Evolutionary conservation across 2,888 invertebrate species (phyloP).

Genomic region (Strigamia transsilvanica): DNA sequence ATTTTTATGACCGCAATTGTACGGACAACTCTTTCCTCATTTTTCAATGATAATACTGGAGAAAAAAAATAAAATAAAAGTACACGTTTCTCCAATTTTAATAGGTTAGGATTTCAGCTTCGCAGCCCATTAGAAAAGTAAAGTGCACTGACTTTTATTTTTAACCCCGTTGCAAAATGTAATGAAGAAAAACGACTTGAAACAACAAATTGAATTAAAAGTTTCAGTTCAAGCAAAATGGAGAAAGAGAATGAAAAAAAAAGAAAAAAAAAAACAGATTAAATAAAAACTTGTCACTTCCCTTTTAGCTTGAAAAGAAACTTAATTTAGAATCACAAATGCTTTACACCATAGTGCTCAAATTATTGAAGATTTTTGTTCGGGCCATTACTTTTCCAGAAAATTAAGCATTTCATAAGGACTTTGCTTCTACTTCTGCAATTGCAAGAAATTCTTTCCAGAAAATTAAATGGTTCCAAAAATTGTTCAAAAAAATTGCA

Average conservation of each 20-base stretch:
- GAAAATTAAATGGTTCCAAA: too few relatives aligned
- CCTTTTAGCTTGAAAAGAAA: background rate
- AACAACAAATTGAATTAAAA: slow-evolving; percentile 2
- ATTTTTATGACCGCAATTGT: too few relatives aligned
- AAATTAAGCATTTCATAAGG: too few relatives aligned
- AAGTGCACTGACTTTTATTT: background rate
- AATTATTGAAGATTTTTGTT: too few relatives aligned
- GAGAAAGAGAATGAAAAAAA: background rate
- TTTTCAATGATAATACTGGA: too few relatives aligned
- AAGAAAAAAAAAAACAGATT: background rate
- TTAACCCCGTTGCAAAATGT: background rate
- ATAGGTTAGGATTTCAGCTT: background rate
- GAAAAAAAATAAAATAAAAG: background rate
- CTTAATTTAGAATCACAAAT: background rate
- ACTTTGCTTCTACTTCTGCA: too few relatives aligned
- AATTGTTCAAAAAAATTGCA: too few relatives aligned
- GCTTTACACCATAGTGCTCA: background rate
- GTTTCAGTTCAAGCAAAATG: background rate
- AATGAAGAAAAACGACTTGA: slow-evolving; percentile 1
- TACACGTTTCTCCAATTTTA: background rate
- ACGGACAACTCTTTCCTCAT: too few relatives aligned
- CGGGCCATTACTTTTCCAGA: too few relatives aligned
- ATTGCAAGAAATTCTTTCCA: too few relatives aligned
- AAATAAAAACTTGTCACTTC: background rate
- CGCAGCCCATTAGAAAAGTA: background rate